These are phyloP conservation scores for Watersipora subatra DNA, from an alignment of 1,140 invertebrate species.

Conservation along the genomic window DNA sequence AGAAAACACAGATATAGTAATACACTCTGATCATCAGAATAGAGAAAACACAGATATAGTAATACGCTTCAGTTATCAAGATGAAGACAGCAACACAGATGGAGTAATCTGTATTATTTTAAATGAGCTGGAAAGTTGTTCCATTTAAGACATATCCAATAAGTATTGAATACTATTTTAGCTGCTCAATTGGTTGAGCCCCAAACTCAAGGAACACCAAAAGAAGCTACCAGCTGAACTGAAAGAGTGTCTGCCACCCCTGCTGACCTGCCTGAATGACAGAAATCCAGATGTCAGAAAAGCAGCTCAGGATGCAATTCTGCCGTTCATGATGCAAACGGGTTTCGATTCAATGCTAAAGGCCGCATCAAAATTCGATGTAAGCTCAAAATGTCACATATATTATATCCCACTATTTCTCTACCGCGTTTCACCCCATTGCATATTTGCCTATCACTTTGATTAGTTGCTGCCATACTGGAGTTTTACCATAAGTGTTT, in stretches of 20 bases:
- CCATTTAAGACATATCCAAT: too few species aligned
- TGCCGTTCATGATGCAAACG: constrained; percentile 83
- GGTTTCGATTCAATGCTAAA: constrained; percentile 65
- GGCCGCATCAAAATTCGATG: constrained; percentile 47
- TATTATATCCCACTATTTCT: background rate
- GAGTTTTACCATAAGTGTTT: too few species aligned
- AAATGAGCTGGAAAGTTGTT: too few species aligned
- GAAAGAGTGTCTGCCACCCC: constrained; percentile 55
- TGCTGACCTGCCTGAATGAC: constrained; percentile 78
- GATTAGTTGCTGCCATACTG: too few species aligned
- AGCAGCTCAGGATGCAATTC: constrained; percentile 69
- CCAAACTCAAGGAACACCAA: constrained; percentile 59
- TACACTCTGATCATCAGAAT: too few species aligned
- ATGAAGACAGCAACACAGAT: too few species aligned
- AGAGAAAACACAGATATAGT: too few species aligned
- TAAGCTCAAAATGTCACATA: constrained; percentile 22
- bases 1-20: too few species aligned
- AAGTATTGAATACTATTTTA: too few species aligned
- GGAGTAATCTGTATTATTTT: too few species aligned
- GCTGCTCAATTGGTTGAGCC: constrained; percentile 68
- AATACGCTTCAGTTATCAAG: too few species aligned
- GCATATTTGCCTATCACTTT: too few species aligned
- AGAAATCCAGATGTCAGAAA: constrained; percentile 78
- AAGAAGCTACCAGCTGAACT: constrained; percentile 61
- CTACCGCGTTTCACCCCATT: background rate